phyloP scores from a whole-genome alignment of 2,888 invertebrate species.

The Tillus elongatus region DNA sequence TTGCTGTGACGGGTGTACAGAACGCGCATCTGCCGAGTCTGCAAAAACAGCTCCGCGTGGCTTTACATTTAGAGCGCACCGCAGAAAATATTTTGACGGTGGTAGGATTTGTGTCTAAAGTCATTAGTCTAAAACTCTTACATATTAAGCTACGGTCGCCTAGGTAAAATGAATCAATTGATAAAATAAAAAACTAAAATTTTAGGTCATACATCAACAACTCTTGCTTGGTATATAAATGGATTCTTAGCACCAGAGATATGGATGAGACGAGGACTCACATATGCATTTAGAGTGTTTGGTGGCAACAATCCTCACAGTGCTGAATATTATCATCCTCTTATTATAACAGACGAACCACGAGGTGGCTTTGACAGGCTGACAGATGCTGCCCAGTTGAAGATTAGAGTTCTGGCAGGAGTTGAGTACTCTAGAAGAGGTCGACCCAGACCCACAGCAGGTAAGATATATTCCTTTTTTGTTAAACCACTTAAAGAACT shows the following conservation, averaged over 20 bases:
- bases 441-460: slow-evolving; percentile 67
- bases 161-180: slow-evolving; percentile 4
- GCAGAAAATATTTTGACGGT: too few relatives aligned
- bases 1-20: too few relatives aligned
- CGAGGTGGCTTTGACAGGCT: slow-evolving; percentile 73
- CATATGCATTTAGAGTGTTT: slow-evolving; percentile 69
- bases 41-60: too few relatives aligned
- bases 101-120: too few relatives aligned
- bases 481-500: too few relatives aligned
- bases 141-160: too few relatives aligned
- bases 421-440: slow-evolving; percentile 76
- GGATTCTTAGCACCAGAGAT: slow-evolving; percentile 81
- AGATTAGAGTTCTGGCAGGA: slow-evolving; percentile 67
- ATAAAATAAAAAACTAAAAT: slow-evolving; percentile 6
- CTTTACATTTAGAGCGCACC: too few relatives aligned
- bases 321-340: slow-evolving; percentile 76
- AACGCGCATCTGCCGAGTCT: too few relatives aligned
- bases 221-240: slow-evolving; percentile 86
- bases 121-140: too few relatives aligned
- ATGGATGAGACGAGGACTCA: slow-evolving; percentile 74
- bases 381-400: slow-evolving; percentile 59
- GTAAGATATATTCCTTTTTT: slow-evolving; percentile 34
- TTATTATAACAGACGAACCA: slow-evolving; percentile 78
- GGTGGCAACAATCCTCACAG: slow-evolving; percentile 88
- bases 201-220: slow-evolving; percentile 57